Evolutionary conservation across 2,113 vertebrate genomes (phyloP).

Genomic region (Zapus hudsonius): DNA sequence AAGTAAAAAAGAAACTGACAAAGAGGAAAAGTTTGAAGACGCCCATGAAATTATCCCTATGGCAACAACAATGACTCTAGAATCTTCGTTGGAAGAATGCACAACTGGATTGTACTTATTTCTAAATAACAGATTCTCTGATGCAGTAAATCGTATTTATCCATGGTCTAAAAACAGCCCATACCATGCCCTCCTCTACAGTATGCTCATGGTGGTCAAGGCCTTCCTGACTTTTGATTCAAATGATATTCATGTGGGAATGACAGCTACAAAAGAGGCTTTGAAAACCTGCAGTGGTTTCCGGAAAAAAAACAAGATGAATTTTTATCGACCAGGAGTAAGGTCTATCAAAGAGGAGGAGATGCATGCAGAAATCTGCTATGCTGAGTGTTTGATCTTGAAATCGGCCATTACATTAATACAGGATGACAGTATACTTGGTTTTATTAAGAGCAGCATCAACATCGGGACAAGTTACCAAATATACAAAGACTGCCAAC

Average conservation of each 20-base stretch:
- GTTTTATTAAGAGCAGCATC: slow-evolving; percentile 67
- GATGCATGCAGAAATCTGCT: slow-evolving; percentile 77
- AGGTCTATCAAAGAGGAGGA: slow-evolving; percentile 69
- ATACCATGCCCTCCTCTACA: slow-evolving; percentile 72
- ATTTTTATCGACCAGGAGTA: slow-evolving; percentile 58
- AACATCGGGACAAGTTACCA: slow-evolving; percentile 70
- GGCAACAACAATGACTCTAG: slow-evolving; percentile 64
- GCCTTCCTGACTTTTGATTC: slow-evolving; percentile 72
- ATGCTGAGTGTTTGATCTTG: slow-evolving; percentile 75
- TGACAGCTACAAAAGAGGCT: slow-evolving; percentile 50
- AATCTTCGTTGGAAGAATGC: slow-evolving; percentile 75
- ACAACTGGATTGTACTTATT: slow-evolving; percentile 79
- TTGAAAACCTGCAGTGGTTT: slow-evolving; percentile 75
- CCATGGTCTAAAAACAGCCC: slow-evolving; percentile 73
- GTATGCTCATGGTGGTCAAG: slow-evolving; percentile 72
- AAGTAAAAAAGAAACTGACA: background rate
- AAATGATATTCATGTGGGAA: slow-evolving; percentile 62
- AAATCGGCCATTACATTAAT: slow-evolving; percentile 62
- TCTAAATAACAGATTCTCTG: slow-evolving; percentile 79
- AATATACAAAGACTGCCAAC: slow-evolving; percentile 77
- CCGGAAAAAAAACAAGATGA: slow-evolving; percentile 52
- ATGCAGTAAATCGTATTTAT: slow-evolving; percentile 69
- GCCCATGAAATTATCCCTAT: slow-evolving; percentile 71
- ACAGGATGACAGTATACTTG: slow-evolving; percentile 65
- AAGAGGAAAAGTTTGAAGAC: slow-evolving; percentile 74